These are phyloP conservation scores for Coreoperca whiteheadi DNA, from an alignment of 2,113 vertebrate species.

Conservation along the genomic window DNA sequence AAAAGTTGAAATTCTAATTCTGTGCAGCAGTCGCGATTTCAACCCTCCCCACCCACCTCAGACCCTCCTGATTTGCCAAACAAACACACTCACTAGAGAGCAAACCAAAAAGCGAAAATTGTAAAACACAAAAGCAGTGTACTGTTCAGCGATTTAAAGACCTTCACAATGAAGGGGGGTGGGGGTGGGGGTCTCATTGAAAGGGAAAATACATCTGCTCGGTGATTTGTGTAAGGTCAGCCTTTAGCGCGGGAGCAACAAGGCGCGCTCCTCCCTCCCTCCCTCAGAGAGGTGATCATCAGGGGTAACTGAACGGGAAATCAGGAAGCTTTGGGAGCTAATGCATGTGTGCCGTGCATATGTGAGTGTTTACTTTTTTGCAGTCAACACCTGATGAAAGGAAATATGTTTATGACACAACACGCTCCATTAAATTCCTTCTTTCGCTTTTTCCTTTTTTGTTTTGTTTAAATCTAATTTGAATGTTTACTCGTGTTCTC, in stretches of 20 bases:
- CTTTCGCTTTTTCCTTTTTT: neutral
- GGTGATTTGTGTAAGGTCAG: slow-evolving; percentile 57
- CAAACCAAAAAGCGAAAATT: neutral
- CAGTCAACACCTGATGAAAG: slow-evolving; percentile 9
- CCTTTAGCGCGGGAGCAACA: neutral
- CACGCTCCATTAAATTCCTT: slow-evolving; percentile 7
- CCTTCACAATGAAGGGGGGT: slow-evolving; percentile 45
- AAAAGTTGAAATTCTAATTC: neutral
- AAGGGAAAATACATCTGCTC: slow-evolving; percentile 22
- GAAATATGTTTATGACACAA: neutral
- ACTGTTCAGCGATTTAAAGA: slow-evolving; percentile 64
- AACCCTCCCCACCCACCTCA: slow-evolving; percentile 15
- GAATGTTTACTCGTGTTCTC: slow-evolving; percentile 23
- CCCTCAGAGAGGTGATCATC: slow-evolving; percentile 23
- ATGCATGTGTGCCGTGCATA: neutral
- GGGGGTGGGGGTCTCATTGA: slow-evolving; percentile 47
- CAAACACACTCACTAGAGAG: slow-evolving; percentile 19
- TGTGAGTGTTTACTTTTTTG: neutral
- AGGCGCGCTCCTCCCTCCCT: neutral
- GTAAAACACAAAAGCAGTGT: slow-evolving; percentile 26
- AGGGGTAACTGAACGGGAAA: slow-evolving; percentile 36
- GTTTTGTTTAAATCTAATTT: no score
- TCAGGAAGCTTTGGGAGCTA: slow-evolving; percentile 6
- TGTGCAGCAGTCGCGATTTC: slow-evolving; percentile 44
- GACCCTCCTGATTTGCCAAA: slow-evolving; percentile 15